Evolutionary conservation across 2,113 vertebrate species (phyloP).

Genomic region (Saccopteryx leptura): DNA sequence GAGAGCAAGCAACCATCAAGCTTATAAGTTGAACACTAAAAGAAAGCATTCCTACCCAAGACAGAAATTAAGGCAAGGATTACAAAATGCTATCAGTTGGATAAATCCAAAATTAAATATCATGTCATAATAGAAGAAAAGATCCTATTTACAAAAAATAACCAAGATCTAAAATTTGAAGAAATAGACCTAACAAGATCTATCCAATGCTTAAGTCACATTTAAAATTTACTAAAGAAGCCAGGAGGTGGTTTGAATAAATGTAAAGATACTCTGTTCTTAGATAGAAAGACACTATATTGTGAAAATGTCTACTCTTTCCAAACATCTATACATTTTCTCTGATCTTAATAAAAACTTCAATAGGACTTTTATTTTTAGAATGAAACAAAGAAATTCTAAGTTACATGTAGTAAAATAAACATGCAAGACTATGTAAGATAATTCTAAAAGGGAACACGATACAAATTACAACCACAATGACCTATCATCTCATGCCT

Average conservation of each 20-base stretch:
- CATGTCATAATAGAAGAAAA: neutral
- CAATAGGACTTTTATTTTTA: neutral
- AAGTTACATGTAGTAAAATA: neutral
- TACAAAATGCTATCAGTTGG: neutral
- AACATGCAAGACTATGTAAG: neutral
- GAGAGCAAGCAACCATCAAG: neutral
- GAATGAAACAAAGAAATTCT: neutral
- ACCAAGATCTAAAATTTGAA: neutral
- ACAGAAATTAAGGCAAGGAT: neutral
- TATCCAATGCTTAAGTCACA: neutral
- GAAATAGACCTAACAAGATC: neutral
- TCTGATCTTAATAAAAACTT: neutral
- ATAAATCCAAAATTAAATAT: neutral
- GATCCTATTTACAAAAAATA: neutral
- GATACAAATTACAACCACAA: neutral
- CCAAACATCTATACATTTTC: neutral
- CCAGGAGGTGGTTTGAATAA: neutral
- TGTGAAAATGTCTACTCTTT: neutral
- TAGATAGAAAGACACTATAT: neutral
- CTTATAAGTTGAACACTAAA: neutral
- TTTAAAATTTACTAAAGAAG: conserved; percentile 2
- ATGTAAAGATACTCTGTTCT: neutral
- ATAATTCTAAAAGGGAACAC: neutral
- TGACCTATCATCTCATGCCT: too few species aligned
- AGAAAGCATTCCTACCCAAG: neutral